Evolutionary conservation across 2,113 vertebrate genomes (phyloP), one percentile per base, ranked within the genome.

Genomic region (Pipa parva): DNA sequence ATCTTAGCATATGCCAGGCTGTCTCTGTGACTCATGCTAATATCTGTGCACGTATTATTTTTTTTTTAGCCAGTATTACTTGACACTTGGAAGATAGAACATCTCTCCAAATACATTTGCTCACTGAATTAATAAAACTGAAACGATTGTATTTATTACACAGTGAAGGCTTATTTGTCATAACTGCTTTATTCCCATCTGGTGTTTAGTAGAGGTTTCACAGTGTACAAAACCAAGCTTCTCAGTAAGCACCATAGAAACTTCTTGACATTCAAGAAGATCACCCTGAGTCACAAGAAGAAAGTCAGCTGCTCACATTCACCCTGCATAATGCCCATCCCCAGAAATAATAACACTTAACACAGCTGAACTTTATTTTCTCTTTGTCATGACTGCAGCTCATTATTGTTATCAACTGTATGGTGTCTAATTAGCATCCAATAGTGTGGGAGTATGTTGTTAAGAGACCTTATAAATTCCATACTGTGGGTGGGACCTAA

Each of bases 391-490:
- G 29, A 33, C 22, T 28, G 57, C 48, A 52, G 48, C 58, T 54
- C 49, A 45, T 52, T 59, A 21, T 42, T 42, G 51, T 45, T 24
- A 61, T 27, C 46, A 26, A 10, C 4, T 29, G 21, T 13, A 12
- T 7, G 39, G 49, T 24, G 7, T 54, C 48, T 70, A 70, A 70
- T 70, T 70, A 70, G 66, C 31, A 70, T 61, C 66, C 25, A 31
- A 13, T 42, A 33, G 57, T 25, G 57, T 61, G 26, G 48, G 66
- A 61, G 66, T 46, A 17, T n/a, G 48, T 55, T 45, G 36, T 52
- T 61, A 52, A 54, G 61, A 70, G 36, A 22, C 31, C 24, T 52
- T 42, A 21, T 42, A 22, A 31, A 70, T 45, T 36, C 22, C 64
- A 50, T 37, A 45, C 17, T 17, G 21, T 26, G 27, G 31, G 46